Evolutionary conservation across 2,797 vertebrate genomes (phyloP).

Genomic region (Sorex maritimensis): DNA sequence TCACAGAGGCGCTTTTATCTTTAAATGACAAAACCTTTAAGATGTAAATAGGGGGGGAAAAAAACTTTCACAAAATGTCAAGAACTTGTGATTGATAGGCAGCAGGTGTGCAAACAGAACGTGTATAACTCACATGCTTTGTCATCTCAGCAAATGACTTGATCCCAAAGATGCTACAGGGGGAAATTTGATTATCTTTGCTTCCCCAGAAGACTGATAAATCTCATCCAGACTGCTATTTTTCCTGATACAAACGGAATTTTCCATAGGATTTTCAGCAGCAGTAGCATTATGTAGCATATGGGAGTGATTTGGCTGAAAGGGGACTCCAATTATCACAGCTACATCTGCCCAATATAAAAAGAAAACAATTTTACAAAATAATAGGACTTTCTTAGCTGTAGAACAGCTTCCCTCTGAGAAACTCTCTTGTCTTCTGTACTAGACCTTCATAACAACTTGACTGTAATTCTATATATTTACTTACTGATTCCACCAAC

Average conservation of each 20-base stretch:
- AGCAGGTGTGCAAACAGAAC: conserved; percentile 69
- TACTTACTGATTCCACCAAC: neutral
- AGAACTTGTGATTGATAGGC: conserved; percentile 76
- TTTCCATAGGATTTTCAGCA: conserved; percentile 84
- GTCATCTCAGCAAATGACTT: conserved; percentile 74
- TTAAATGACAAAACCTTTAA: conserved; percentile 65
- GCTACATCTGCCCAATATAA: conserved; percentile 68
- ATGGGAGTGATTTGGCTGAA: conserved; percentile 84
- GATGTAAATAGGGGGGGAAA: conserved; percentile 6
- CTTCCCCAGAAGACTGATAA: conserved; percentile 84
- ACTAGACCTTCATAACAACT: conserved; percentile 32
- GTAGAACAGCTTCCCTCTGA: conserved; percentile 65
- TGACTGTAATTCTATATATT: conserved; percentile 44
- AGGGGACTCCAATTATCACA: conserved; percentile 82
- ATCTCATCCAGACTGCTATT: conserved; percentile 81
- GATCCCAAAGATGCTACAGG: conserved; percentile 81
- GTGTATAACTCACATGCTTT: conserved; percentile 62
- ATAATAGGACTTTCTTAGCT: conserved; percentile 75
- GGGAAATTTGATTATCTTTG: conserved; percentile 85
- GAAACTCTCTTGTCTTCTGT: conserved; percentile 65
- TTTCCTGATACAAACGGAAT: conserved; percentile 77
- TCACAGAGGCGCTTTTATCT: conserved; percentile 37
- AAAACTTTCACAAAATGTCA: conserved; percentile 55
- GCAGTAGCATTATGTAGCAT: conserved; percentile 80
- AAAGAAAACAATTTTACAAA: conserved; percentile 75